Base-by-base conservation (phyloP, 2,888 invertebrate genomes). In the Pristionchus japonicus region DNA sequence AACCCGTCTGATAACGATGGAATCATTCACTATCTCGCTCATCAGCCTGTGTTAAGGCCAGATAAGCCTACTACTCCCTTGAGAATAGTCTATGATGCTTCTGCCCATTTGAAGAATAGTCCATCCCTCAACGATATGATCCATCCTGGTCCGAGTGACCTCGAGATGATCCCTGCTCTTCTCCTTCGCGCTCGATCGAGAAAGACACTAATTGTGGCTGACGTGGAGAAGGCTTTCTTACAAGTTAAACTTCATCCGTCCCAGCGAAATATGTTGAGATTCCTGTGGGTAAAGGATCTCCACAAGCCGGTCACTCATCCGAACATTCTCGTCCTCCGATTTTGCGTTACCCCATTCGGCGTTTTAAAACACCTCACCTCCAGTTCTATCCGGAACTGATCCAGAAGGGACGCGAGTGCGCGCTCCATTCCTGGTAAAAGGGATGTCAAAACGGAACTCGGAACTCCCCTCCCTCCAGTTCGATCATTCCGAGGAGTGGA, bases 151-250 rank as follows among this genome's bases (percentile, higher is more conserved):
- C 90, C 91, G 13, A 37, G 82, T 0, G 23, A 87, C 1, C 74
- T 91, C 20, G 84, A 67, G 37, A 43, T 85, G 0, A 83, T 91
- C 34, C 20, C 74, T 3, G 88, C 88, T 0, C 87, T 92, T 11
- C 47, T 91, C 9, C 17, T 92, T 6, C 34, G 86, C 34, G 37
- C 90, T 0, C 64, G 92, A 37, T 37, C 67, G 1, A 11, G 37
- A 0, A 23, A 34, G 11, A 77, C 61, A 23, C 37, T 90, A 0
- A 34, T 92, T 7, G 34, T 89, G 3, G 83, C 89, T 0, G 92
- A 92, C 70, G 87, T 92, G 15, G 91, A 92, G 82, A 92, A 91
- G 74, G 92, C 92, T 0, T 93, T 92, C 74, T 91, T 90, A 31
- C 89, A 89, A 49, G 77, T 93, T 9, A 31, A 40, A 3, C 82